phyloP scores from a whole-genome alignment of 2,888 invertebrate species.

The Eristalis tenax region DNA sequence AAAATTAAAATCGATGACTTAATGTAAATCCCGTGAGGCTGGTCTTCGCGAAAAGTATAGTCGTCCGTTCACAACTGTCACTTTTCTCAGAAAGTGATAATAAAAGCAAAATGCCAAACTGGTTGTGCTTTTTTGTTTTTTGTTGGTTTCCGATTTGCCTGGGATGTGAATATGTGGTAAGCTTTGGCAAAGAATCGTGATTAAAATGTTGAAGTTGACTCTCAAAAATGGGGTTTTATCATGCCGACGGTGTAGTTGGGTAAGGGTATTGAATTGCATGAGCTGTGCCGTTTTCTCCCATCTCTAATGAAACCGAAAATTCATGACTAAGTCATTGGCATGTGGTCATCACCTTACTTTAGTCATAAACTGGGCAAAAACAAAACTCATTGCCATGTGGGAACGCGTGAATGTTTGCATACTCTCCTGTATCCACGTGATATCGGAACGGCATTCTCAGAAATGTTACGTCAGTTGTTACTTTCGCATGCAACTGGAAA shows the following conservation, averaged over 20 bases:
- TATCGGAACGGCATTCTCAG: too few species aligned
- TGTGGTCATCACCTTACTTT: not conserved
- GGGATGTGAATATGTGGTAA: slow-evolving; percentile 4
- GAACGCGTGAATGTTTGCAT: not conserved
- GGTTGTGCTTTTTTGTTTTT: not conserved
- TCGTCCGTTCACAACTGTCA: slow-evolving; percentile 1
- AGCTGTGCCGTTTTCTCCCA: slow-evolving; percentile 38
- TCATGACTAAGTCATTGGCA: slow-evolving; percentile 46
- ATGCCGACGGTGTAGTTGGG: slow-evolving; percentile 11
- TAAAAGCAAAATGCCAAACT: slow-evolving; percentile 39
- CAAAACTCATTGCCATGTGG: not conserved
- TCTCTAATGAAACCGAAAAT: slow-evolving; percentile 23
- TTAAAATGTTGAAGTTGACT: slow-evolving; percentile 47
- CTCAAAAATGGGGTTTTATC: slow-evolving; percentile 39
- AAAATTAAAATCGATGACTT: slow-evolving; percentile 15
- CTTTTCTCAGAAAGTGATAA: slow-evolving; percentile 44
- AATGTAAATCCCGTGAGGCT: slow-evolving; percentile 32
- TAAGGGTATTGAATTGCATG: slow-evolving; percentile 34
- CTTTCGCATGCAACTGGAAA: not conserved
- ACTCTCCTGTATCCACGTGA: too few species aligned
- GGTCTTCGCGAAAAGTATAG: slow-evolving; percentile 5
- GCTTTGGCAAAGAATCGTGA: slow-evolving; percentile 52
- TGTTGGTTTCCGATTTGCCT: not conserved
- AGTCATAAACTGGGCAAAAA: not conserved
- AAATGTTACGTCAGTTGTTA: not conserved